Conservation (phyloP, 2,797 vertebrate species). For the Iguana delicatissima region DNA sequence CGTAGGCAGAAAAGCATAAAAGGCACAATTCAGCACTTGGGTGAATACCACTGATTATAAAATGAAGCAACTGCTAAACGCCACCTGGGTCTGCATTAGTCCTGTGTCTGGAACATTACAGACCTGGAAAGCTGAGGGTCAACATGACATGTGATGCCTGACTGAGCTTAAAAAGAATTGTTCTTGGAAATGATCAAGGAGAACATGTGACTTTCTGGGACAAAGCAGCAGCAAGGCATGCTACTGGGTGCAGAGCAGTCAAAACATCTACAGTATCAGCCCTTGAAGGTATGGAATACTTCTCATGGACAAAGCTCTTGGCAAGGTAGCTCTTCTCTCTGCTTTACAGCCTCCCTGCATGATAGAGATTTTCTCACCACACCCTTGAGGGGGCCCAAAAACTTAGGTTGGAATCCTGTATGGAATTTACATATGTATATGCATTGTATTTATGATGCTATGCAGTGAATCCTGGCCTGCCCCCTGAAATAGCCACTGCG, state of each 20-base stretch:
- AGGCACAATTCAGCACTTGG: slow-evolving; percentile 12
- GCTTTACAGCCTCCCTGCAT: not conserved
- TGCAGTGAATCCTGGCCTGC: too few species aligned
- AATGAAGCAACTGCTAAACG: not conserved
- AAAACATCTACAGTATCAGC: not conserved
- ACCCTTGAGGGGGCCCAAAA: too few species aligned
- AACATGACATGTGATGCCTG: slow-evolving; percentile 6
- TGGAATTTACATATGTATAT: too few species aligned
- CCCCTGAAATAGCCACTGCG: too few species aligned
- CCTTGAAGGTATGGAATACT: not conserved
- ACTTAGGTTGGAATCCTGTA: too few species aligned
- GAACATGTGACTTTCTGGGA: slow-evolving; percentile 23
- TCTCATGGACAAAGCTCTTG: not conserved
- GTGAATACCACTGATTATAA: not conserved
- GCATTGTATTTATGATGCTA: too few species aligned
- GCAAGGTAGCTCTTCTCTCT: not conserved
- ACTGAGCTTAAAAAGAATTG: not conserved
- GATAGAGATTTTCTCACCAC: too few species aligned
- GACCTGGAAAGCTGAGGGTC: slow-evolving; percentile 15
- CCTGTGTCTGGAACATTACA: rapidly evolving
- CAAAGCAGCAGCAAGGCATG: slow-evolving; percentile 3
- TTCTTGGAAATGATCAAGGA: slow-evolving; percentile 33
- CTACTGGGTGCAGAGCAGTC: not conserved
- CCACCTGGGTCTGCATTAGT: slow-evolving; percentile 18
- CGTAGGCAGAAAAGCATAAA: not conserved